A percentile compares a stretch with the other conserved stretches of the same genome.
Evolutionary conservation across 2,888 invertebrate genomes (phyloP).

Genomic region (Xestobium rufovillosum): DNA sequence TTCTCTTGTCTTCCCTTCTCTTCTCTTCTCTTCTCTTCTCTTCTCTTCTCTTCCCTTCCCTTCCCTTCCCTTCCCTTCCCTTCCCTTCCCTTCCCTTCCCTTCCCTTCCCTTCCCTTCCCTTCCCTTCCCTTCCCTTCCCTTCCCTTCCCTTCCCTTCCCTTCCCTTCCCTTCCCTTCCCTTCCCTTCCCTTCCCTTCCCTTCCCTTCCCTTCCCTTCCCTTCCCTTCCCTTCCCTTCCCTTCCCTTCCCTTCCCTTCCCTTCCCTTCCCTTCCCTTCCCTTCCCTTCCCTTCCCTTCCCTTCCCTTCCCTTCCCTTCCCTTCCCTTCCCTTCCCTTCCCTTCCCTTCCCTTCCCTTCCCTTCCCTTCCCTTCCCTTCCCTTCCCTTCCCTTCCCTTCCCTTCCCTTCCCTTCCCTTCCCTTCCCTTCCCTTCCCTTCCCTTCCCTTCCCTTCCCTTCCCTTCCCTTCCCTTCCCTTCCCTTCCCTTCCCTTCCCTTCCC

Average conservation of each 20-base stretch:
- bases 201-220: slow-evolving; percentile 4
- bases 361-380: slow-evolving; percentile 4
- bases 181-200: slow-evolving; percentile 1
- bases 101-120: slow-evolving; percentile 4
- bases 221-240: slow-evolving; percentile 4
- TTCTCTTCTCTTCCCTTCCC: slow-evolving; percentile 4
- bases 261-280: slow-evolving; percentile 4
- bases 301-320: slow-evolving; percentile 4
- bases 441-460: no score
- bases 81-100: slow-evolving; percentile 4
- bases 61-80: slow-evolving; percentile 3
- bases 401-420: slow-evolving; percentile 4
- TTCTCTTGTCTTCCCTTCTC: slow-evolving; percentile 4
- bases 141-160: not conserved
- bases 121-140: slow-evolving; percentile 4
- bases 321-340: no score
- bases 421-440: slow-evolving; percentile 4
- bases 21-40: slow-evolving; percentile 4
- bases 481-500: slow-evolving; percentile 4
- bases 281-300: slow-evolving; percentile 4
- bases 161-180: slow-evolving; percentile 4
- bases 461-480: no score
- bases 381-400: slow-evolving; percentile 4
- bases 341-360: slow-evolving; percentile 4
- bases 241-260: slow-evolving; percentile 4